Base-by-base conservation (phyloP, 2,113 vertebrate species). In the Pseudorasbora parva region DNA sequence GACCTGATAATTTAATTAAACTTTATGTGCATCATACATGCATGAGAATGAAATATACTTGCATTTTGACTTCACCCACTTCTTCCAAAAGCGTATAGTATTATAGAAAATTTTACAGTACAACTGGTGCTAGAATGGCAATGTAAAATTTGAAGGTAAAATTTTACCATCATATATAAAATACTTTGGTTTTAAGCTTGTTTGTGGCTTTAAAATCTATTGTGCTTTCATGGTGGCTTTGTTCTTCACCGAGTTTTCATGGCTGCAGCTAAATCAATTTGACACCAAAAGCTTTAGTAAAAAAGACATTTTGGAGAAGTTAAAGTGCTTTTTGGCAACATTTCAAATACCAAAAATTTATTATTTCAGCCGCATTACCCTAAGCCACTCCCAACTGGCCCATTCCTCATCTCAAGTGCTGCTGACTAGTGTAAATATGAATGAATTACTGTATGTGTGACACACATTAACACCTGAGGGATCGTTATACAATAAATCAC, bases 351-450 rank as follows among this genome's bases (percentile, higher is more conserved):
- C 68, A 78, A 74, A 86, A 81, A 83, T 82, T n/a, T 21, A 84
- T 84, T 85, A 57, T 30, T 57, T 77, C 66, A 87, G 84, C 78
- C 74, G 75, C 68, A 85, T 87, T 80, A 82, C 47, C 41, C 49
- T 47, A 19, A 86, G 45, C 14, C 82, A 76, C 41, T 27, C 47
- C 51, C 57, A 19, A 75, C 54, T 54, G 23, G 77, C 82, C 78
- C 60, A 47, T 87, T 87, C 54, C 68, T 82, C 75, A 78, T 74
- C 45, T 73, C 59, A 41, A 49, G 68, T 75, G 80, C 68, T 84
- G 78, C 73, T 84, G 86, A 82, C 86, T 85, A 54, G 83, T 75
- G 66, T 82, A 78, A 82, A 87, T 78, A 81, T 82, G 79, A 74
- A 79, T 79, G 83, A 87, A 85, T 87, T 85, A 54, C 7, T 54